phyloP scores from a whole-genome alignment of 1,140 invertebrate genomes.

The Zaprionus nigranus region DNA sequence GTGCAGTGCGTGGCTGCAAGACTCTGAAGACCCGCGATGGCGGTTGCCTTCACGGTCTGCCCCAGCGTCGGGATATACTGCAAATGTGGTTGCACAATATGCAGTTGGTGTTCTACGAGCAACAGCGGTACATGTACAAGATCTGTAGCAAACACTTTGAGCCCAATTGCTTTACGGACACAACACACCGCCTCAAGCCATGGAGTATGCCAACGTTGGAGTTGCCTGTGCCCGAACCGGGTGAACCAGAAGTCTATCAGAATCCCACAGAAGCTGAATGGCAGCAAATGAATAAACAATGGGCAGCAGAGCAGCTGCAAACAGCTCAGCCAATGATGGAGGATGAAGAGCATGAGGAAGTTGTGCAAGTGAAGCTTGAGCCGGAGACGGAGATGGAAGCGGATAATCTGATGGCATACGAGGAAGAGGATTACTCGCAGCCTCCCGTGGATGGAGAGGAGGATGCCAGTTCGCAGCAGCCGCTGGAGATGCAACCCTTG shows the following conservation, averaged over 20 bases:
- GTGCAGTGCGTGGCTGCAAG: conserved; percentile 50
- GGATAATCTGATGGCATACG: not conserved
- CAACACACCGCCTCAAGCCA: conserved; percentile 31
- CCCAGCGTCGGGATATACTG: conserved; percentile 48
- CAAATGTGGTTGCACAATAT: conserved; percentile 72
- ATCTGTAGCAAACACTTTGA: conserved; percentile 72
- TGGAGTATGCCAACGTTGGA: conserved; percentile 69
- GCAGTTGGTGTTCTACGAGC: conserved; percentile 47
- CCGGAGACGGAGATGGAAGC: conserved; percentile 7
- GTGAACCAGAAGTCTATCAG: conserved; percentile 33
- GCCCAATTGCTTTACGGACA: conserved; percentile 41
- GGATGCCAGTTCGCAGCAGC: conserved; percentile 17
- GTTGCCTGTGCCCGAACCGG: conserved; percentile 31
- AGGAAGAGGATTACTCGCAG: not conserved
- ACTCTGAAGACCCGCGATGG: conserved; percentile 53
- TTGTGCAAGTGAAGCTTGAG: conserved; percentile 26
- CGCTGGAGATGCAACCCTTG: conserved; percentile 42
- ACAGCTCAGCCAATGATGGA: conserved; percentile 45
- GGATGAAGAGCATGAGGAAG: conserved; percentile 31
- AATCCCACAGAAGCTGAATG: conserved; percentile 56
- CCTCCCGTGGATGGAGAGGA: not conserved
- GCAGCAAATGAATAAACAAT: conserved; percentile 43
- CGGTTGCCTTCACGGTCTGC: conserved; percentile 54
- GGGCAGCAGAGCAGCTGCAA: not conserved
- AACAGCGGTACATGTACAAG: conserved; percentile 58